Percentiles rank a stretch among this genome's conserved stretches.
Evolutionary conservation across 92 coral and sea anemone genomes (phyloP).

Genomic region (Parazoanthus swiftii): DNA sequence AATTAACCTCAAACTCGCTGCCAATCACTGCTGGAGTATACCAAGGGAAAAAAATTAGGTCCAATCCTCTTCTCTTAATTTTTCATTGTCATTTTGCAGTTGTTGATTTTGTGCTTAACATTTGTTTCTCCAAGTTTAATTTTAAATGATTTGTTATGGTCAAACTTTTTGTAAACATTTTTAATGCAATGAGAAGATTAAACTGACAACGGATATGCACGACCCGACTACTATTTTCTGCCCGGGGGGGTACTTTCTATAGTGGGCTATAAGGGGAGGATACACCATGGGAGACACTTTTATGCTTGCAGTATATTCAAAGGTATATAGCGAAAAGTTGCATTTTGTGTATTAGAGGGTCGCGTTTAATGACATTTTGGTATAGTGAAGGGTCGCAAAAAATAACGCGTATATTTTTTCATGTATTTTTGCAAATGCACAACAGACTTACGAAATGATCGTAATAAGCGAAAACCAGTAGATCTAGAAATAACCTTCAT

Average conservation of each 20-base stretch:
- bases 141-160: slow-evolving; percentile 10
- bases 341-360: slow-evolving; percentile 14
- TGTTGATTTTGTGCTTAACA: no score
- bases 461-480: slow-evolving; percentile 8
- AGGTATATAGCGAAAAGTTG: background rate
- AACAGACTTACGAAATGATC: slow-evolving; percentile 22
- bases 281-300: no score
- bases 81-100: no score
- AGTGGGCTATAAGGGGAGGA: no score
- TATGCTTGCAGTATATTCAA: no score
- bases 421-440: slow-evolving; percentile 18
- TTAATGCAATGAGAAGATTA: slow-evolving; percentile 13
- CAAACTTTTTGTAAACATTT: slow-evolving; percentile 19
- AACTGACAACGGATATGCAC: slow-evolving; percentile 21
- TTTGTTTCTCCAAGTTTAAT: no score
- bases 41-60: no score
- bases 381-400: slow-evolving; percentile 3
- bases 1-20: no score
- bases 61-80: no score
- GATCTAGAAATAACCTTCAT: slow-evolving; percentile 16
- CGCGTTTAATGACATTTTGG: slow-evolving; percentile 9
- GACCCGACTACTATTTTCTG: slow-evolving; percentile 26
- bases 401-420: slow-evolving; percentile 15
- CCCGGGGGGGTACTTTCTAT: slow-evolving; percentile 3
- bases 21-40: no score